These are phyloP conservation scores for Baryphthengus martii DNA, from an alignment of 2,113 vertebrate genomes.

Conservation along the genomic window DNA sequence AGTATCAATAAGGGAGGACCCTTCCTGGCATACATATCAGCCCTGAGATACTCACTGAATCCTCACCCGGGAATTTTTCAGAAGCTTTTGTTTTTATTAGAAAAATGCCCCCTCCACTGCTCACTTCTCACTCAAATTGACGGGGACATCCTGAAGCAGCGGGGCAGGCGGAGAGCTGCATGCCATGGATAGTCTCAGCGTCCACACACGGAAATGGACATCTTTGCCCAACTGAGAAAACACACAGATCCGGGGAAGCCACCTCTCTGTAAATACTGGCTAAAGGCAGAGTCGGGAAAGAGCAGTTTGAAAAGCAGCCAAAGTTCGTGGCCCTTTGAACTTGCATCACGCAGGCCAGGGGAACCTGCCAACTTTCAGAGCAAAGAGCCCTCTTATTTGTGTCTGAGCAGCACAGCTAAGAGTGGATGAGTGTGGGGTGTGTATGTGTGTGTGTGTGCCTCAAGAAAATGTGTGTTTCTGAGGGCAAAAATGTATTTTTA, in stretches of 20 bases:
- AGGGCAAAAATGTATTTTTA: rapidly evolving
- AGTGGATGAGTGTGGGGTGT: not conserved
- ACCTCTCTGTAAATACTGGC: not conserved
- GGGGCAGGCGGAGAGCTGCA: not conserved
- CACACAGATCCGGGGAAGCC: not conserved
- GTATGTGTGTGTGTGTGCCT: rapidly evolving
- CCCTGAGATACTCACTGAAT: not conserved
- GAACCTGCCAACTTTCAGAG: not conserved
- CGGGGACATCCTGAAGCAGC: not conserved
- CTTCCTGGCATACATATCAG: no score
- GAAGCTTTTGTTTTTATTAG: not conserved
- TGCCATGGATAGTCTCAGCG: not conserved
- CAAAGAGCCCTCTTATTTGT: not conserved
- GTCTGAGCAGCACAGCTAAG: not conserved
- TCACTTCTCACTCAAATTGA: rapidly evolving
- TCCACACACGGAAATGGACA: not conserved
- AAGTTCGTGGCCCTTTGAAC: not conserved
- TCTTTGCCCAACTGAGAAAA: not conserved
- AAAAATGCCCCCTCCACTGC: not conserved
- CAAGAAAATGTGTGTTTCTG: not conserved
- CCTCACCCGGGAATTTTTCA: not conserved
- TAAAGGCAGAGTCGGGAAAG: not conserved
- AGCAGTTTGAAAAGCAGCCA: conserved; percentile 3
- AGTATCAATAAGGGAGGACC: rapidly evolving
- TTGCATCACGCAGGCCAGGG: not conserved